Conservation (phyloP, 2,797 vertebrate species). For the Notolabrus celidotus region DNA sequence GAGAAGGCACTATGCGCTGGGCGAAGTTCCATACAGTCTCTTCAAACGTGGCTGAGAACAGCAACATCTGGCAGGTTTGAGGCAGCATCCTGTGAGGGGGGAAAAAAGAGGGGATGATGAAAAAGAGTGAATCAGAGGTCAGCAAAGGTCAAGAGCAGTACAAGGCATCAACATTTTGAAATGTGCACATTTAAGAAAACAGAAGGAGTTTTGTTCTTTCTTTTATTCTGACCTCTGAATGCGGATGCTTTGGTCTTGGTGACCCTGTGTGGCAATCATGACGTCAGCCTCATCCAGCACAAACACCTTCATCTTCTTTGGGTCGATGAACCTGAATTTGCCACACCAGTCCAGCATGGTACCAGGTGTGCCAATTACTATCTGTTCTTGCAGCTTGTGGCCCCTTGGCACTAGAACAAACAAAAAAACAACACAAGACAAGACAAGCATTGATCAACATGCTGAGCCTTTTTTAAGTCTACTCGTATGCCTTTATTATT, state of each 20-base stretch:
- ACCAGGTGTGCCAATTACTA: constrained; percentile 96
- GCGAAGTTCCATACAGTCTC: constrained; percentile 97
- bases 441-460: constrained; percentile 10
- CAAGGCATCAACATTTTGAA: not conserved
- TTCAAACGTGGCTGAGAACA: constrained; percentile 98
- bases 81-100: constrained; percentile 92
- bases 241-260: constrained; percentile 98
- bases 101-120: not conserved
- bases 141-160: not conserved
- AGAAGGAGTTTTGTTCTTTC: not conserved
- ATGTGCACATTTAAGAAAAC: not conserved
- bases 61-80: constrained; percentile 95
- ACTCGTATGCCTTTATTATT: too few relatives aligned
- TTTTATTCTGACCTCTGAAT: constrained; percentile 91
- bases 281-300: constrained; percentile 97
- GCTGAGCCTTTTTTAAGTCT: too few relatives aligned
- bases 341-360: constrained; percentile 97
- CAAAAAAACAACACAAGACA: constrained; percentile 19
- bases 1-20: constrained; percentile 94
- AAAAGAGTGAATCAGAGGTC: not conserved
- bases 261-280: constrained; percentile 98
- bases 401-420: constrained; percentile 92
- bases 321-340: constrained; percentile 96
- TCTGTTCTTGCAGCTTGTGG: constrained; percentile 92
- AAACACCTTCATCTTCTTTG: constrained; percentile 97